Evolutionary conservation across 2,888 invertebrate species (phyloP).

Genomic region (Oxytorus armatus): DNA sequence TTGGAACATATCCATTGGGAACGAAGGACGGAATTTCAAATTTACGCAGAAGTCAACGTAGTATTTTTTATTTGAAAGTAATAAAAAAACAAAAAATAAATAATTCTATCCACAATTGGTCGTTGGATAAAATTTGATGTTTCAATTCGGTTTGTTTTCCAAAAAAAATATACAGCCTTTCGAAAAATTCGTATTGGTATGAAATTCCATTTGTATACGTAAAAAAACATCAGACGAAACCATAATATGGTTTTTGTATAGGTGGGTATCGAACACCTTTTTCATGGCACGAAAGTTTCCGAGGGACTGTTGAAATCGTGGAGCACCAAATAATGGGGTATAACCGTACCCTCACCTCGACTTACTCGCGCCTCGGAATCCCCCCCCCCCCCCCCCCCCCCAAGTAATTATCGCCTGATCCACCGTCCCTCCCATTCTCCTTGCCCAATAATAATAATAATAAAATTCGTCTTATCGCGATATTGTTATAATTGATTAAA

Average conservation of each 20-base stretch:
- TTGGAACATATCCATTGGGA: too few species aligned
- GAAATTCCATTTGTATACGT: not conserved
- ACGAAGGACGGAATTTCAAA: too few species aligned
- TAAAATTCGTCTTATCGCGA: not conserved
- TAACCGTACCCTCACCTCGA: conserved; percentile 64
- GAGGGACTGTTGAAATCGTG: conserved; percentile 59
- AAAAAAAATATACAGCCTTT: too few species aligned
- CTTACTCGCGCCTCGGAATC: conserved; percentile 54
- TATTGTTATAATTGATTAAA: not conserved
- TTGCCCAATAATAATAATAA: conserved; percentile 6
- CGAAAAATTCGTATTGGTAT: not conserved
- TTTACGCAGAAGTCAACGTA: too few species aligned
- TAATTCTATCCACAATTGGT: too few species aligned
- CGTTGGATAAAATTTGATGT: too few species aligned
- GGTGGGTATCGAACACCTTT: conserved; percentile 59
- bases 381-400: not conserved
- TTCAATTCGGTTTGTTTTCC: too few species aligned
- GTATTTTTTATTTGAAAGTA: too few species aligned
- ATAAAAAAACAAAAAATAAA: too few species aligned
- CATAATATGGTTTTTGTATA: conserved; percentile 32
- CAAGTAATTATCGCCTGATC: conserved; percentile 50
- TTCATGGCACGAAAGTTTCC: conserved; percentile 57
- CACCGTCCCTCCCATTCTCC: conserved; percentile 10
- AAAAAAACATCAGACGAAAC: conserved; percentile 31
- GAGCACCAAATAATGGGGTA: conserved; percentile 25